phyloP scores from a whole-genome alignment of 2,113 vertebrate genomes.

The Chloroceryle aenea region DNA sequence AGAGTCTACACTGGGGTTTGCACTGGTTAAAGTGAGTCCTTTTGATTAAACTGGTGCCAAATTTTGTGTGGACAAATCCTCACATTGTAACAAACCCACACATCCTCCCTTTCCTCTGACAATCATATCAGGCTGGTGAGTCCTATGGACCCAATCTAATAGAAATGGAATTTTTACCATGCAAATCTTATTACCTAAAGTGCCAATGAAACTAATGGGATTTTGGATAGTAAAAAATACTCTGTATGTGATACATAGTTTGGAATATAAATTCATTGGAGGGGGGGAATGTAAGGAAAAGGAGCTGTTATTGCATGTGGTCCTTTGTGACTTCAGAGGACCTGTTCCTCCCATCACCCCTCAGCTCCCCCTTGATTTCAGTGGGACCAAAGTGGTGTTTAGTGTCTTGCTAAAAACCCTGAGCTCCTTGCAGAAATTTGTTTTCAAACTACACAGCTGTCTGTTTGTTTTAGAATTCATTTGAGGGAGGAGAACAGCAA shows the following conservation, averaged over 20 bases:
- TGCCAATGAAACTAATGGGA: slow-evolving; percentile 64
- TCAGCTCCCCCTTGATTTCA: neutral
- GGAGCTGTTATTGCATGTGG: slow-evolving; percentile 6
- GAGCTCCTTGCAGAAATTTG: neutral
- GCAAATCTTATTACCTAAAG: slow-evolving; percentile 78
- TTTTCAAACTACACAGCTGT: neutral
- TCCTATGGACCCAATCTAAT: slow-evolving; percentile 74
- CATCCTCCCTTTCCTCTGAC: slow-evolving; percentile 66
- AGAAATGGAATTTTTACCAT: slow-evolving; percentile 77
- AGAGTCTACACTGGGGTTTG: slow-evolving; percentile 49
- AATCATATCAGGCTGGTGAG: slow-evolving; percentile 72
- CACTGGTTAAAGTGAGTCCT: slow-evolving; percentile 50
- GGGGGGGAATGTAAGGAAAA: neutral
- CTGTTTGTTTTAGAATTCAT: neutral
- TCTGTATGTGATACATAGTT: slow-evolving; percentile 53
- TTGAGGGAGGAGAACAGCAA: neutral
- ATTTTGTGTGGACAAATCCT: slow-evolving; percentile 71
- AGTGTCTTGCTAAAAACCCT: neutral
- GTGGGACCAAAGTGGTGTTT: neutral
- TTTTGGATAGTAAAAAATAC: slow-evolving; percentile 63
- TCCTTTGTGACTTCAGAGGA: slow-evolving; percentile 25
- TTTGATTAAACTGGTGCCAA: slow-evolving; percentile 70
- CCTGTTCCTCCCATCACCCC: neutral
- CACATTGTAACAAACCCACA: slow-evolving; percentile 67
- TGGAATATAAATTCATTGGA: slow-evolving; percentile 58